Evolutionary conservation across 2,113 vertebrate species (phyloP).

Genomic region (Abramis brama): DNA sequence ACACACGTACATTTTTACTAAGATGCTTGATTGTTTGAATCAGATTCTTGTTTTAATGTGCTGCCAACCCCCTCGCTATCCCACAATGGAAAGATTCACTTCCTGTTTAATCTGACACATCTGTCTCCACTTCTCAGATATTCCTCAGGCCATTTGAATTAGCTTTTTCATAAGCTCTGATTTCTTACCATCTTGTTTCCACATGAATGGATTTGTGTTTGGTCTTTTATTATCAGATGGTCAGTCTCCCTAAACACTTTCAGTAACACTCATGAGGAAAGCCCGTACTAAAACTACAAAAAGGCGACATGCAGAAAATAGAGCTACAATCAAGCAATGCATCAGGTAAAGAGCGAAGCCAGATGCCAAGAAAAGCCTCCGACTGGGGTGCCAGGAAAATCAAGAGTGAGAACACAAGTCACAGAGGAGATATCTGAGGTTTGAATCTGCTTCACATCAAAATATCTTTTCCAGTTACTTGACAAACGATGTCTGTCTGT

Average conservation of each 20-base stretch:
- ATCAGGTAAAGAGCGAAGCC: constrained; percentile 37
- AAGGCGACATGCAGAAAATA: background rate
- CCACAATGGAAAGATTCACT: constrained; percentile 24
- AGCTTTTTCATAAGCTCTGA: background rate
- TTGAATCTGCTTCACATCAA: background rate
- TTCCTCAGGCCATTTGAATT: constrained; percentile 8
- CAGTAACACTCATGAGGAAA: background rate
- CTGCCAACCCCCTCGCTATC: background rate
- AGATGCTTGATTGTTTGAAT: background rate
- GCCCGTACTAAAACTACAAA: background rate
- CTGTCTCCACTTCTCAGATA: constrained; percentile 12
- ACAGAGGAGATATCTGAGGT: background rate
- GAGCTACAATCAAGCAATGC: constrained; percentile 57
- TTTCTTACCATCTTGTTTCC: background rate
- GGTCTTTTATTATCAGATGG: background rate
- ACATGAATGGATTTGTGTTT: background rate
- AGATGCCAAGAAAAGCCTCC: constrained; percentile 51
- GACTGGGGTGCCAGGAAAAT: constrained; percentile 57
- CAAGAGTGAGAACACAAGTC: constrained; percentile 25
- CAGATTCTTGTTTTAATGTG: background rate
- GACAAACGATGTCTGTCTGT: background rate
- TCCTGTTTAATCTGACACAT: constrained; percentile 13
- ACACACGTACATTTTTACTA: background rate
- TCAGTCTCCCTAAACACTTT: background rate
- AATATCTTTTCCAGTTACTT: constrained; percentile 31